Evolutionary conservation across 2,797 vertebrate genomes (phyloP).

Genomic region (Oreochromis mossambicus): DNA sequence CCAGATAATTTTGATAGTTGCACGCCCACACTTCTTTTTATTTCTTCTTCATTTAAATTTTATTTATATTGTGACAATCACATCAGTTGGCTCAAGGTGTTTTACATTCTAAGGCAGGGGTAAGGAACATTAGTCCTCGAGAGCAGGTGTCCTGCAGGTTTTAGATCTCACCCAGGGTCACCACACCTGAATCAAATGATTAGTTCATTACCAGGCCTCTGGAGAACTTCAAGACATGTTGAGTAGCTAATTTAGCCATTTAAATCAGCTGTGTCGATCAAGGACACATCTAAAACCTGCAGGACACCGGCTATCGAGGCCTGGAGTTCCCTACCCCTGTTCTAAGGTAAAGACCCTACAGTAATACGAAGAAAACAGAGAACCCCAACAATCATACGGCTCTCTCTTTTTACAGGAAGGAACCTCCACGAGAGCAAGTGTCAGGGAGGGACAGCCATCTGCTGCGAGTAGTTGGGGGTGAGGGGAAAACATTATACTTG

Average conservation of each 20-base stretch:
- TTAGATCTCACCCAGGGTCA: background rate
- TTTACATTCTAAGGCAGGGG: too few species aligned
- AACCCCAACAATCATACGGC: background rate
- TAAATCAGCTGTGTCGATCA: background rate
- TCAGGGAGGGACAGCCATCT: background rate
- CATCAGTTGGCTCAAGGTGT: background rate
- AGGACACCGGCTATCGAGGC: background rate
- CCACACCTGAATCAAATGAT: background rate
- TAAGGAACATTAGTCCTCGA: background rate
- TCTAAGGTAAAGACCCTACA: background rate
- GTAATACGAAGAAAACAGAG: background rate
- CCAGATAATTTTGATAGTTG: background rate
- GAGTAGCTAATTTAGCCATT: fast-evolving
- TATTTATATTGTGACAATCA: background rate
- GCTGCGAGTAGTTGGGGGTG: fast-evolving
- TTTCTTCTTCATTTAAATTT: background rate
- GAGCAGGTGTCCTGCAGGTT: background rate
- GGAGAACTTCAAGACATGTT: background rate
- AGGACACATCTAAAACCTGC: background rate
- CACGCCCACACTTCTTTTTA: background rate
- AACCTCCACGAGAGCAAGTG: background rate
- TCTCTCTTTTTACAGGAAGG: background rate
- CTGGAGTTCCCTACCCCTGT: too few species aligned
- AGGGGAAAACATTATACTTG: background rate
- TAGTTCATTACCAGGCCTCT: background rate